Conservation (phyloP, 2,797 vertebrate species). For the Channa striata region DNA sequence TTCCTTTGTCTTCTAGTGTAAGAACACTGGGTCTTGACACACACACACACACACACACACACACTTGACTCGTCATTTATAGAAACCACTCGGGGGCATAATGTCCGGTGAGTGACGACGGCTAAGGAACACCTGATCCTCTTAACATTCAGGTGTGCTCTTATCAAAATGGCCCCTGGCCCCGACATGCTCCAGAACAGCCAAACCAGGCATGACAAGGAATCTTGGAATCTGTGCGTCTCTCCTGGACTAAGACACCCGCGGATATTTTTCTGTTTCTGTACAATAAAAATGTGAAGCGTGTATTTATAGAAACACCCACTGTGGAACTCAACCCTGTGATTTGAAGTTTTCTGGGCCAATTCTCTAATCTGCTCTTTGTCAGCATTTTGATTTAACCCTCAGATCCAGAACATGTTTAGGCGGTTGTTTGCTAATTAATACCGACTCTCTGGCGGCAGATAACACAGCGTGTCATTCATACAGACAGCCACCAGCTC, state of each 20-base stretch:
- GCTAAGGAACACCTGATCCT: conserved; percentile 69
- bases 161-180: conserved; percentile 44
- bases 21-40: neutral
- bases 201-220: conserved; percentile 24
- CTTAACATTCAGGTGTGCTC: conserved; percentile 61
- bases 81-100: conserved; percentile 38
- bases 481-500: conserved; percentile 55
- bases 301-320: conserved; percentile 59
- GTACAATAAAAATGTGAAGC: conserved; percentile 17
- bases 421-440: conserved; percentile 69
- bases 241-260: conserved; percentile 12
- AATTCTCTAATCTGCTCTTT: conserved; percentile 65
- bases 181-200: conserved; percentile 37
- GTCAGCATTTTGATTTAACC: conserved; percentile 68
- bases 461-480: conserved; percentile 66
- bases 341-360: conserved; percentile 55
- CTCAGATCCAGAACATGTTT: conserved; percentile 66
- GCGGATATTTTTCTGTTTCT: conserved; percentile 31
- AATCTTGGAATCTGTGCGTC: conserved; percentile 14
- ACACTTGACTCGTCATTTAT: conserved; percentile 13
- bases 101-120: conserved; percentile 47
- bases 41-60: neutral
- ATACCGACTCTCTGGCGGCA: conserved; percentile 53
- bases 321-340: conserved; percentile 31
- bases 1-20: neutral